phyloP scores from a whole-genome alignment of 2,113 vertebrate species.

The Cygnus buccinator region DNA sequence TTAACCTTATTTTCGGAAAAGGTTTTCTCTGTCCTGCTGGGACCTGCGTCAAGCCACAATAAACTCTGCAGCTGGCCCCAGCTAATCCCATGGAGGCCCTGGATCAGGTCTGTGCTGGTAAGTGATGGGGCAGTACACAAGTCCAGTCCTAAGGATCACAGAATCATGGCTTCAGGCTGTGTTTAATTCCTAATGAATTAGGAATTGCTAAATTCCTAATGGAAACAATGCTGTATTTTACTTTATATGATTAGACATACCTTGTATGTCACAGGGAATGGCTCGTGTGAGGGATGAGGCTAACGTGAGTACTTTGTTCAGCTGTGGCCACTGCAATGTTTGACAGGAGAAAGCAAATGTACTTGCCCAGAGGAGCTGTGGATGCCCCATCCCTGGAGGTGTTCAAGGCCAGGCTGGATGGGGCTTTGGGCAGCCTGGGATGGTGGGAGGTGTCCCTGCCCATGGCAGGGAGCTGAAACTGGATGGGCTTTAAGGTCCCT shows the following conservation, averaged over 20 bases:
- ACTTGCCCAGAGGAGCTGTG: too few relatives aligned
- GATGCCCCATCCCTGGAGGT: too few relatives aligned
- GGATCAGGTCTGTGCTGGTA: not conserved
- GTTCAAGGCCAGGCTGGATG: too few relatives aligned
- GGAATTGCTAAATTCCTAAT: not conserved
- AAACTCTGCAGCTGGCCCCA: not conserved
- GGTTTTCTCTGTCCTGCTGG: not conserved
- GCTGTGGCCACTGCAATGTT: not conserved
- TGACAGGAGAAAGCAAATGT: not conserved
- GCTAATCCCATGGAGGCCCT: fast-evolving
- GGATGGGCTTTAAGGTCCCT: too few relatives aligned
- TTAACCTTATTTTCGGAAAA: not conserved
- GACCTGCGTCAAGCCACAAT: not conserved
- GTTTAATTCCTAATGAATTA: not conserved
- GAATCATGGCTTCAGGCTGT: not conserved
- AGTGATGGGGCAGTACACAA: not conserved
- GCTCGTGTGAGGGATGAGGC: not conserved
- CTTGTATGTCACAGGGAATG: not conserved
- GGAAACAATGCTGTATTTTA: not conserved
- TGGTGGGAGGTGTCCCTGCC: too few relatives aligned
- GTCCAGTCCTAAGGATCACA: not conserved
- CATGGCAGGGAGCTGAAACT: too few relatives aligned
- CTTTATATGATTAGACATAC: not conserved
- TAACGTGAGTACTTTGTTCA: not conserved
- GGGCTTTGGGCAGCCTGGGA: too few relatives aligned